Evolutionary conservation across 2,113 vertebrate genomes (phyloP), one percentile per base, ranked within the genome.

Genomic region (Clarias macrocephalus): DNA sequence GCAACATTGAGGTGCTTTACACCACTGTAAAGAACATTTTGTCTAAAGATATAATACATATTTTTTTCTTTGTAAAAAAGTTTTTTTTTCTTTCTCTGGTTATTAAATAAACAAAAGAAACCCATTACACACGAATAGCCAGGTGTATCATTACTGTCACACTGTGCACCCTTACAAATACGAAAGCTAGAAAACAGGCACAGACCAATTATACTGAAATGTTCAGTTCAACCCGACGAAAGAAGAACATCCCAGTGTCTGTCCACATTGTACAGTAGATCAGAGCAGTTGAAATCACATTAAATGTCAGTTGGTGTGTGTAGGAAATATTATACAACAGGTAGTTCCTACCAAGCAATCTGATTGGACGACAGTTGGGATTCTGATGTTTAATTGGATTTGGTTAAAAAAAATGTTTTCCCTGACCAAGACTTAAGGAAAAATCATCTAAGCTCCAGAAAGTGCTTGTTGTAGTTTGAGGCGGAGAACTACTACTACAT

Each of bases 231-330:
- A 15, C 23, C 42, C 9, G 48, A 76, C 10, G 42, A 76, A 13
- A 54, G 23, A 1, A 18, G 23, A 16, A 15, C 25, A 54, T 56
- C 48, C 48, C 76, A 80, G 52, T 8, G 16, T 28, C 37, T 19
- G 11, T 63, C 60, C 4, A 76, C 1, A 3, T 52, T 42, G 37
- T n/a, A n/a, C n/a, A n/a, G n/a, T 54, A 83, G 37, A 87, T 83
- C 82, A 56, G 63, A 83, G 80, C 33, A 86, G 28, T 21, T 25
- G 6, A 87, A 87, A 87, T 83, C 59, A 28, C 37, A 63, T 87
- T 87, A 76, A 76, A 15, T 42, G 25, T 52, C 23, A 52, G 25
- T n/a, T 52, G 42, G 19, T 73, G 70, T 52, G 57, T 73, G 23
- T 82, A 5, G 33, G 68, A 75, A 54, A 82, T n/a, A 54, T 21